Conservation (phyloP, 2,797 vertebrate genomes). For the Cyprinella venusta region DNA sequence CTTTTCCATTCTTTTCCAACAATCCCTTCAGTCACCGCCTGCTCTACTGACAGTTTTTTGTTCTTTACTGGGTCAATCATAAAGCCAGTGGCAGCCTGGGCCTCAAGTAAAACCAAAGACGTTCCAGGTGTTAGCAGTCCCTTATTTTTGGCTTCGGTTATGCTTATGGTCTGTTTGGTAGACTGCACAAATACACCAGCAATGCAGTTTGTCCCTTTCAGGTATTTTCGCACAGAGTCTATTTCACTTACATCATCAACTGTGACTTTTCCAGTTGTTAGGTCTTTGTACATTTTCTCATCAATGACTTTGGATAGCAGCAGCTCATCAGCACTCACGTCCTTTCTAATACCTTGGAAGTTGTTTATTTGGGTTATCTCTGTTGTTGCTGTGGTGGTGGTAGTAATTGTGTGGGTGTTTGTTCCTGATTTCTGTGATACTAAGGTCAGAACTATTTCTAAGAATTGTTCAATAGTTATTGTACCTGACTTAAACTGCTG, state of each 20-base stretch:
- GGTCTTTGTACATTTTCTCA: conserved; percentile 67
- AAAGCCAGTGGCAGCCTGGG: conserved; percentile 74
- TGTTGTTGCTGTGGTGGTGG: conserved; percentile 37
- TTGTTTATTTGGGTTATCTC: neutral
- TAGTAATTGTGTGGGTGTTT: conserved; percentile 61
- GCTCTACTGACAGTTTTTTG: conserved; percentile 79
- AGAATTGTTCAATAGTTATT: conserved; percentile 65
- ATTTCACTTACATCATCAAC: conserved; percentile 66
- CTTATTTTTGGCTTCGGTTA: conserved; percentile 73
- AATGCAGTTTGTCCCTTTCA: conserved; percentile 68
- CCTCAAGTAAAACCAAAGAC: conserved; percentile 72
- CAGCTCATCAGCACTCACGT: conserved; percentile 61
- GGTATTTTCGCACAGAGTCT: conserved; percentile 67
- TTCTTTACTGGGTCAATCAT: conserved; percentile 64
- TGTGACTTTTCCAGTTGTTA: conserved; percentile 68
- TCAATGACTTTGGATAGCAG: conserved; percentile 71
- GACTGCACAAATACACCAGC: conserved; percentile 72
- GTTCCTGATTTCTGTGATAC: conserved; percentile 58
- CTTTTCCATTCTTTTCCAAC: neutral
- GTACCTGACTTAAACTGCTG: conserved; percentile 67
- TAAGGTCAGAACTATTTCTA: conserved; percentile 65
- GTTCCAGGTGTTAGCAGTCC: conserved; percentile 70
- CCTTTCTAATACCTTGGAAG: conserved; percentile 55
- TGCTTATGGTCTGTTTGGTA: conserved; percentile 70
- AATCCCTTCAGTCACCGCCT: conserved; percentile 67